Conservation (phyloP, 2,113 vertebrate genomes). For the Anoura caudifer region DNA sequence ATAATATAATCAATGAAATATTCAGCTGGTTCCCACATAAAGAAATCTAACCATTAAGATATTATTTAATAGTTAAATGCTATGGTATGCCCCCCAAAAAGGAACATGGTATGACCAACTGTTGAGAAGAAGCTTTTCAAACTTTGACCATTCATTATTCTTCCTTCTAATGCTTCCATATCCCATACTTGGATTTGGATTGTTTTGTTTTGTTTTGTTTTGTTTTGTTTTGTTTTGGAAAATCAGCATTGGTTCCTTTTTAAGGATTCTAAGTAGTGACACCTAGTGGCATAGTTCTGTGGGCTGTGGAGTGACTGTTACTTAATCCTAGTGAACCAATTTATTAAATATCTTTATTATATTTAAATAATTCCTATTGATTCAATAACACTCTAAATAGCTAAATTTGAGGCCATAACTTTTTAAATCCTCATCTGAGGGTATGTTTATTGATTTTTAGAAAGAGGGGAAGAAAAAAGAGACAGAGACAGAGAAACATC, state of each 20-base stretch:
- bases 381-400: not conserved
- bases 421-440: too few species aligned
- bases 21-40: not conserved
- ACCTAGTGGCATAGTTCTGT: not conserved
- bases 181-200: not conserved
- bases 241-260: not conserved
- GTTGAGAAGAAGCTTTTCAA: conserved; percentile 24
- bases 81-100: not conserved
- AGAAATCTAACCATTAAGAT: not conserved
- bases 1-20: not conserved
- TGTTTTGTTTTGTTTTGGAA: conserved; percentile 33
- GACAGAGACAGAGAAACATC: too few species aligned
- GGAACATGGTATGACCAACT: not conserved
- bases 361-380: not conserved
- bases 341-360: not conserved
- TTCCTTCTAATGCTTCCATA: not conserved
- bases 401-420: not conserved
- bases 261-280: not conserved
- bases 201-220: conserved; percentile 46
- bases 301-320: conserved; percentile 5
- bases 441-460: too few species aligned
- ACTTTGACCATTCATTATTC: not conserved
- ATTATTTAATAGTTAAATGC: not conserved
- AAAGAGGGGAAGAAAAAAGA: too few species aligned
- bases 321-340: conserved; percentile 22